Evolutionary conservation across 2,888 invertebrate species (phyloP).

Genomic region (Miltochrista miniata): DNA sequence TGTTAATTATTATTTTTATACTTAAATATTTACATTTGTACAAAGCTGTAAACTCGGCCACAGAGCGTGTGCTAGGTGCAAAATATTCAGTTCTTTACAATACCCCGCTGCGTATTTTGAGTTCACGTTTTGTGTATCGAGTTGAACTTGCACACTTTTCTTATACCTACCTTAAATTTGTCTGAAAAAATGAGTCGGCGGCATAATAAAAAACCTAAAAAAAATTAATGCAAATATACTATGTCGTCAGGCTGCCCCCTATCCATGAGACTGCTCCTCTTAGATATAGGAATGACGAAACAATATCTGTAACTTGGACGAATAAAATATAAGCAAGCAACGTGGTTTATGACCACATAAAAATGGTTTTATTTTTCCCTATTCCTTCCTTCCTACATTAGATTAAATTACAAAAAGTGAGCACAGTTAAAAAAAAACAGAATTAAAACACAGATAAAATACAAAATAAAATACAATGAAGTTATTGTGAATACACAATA

Average conservation of each 20-base stretch:
- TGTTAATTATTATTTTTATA: constrained; percentile 80
- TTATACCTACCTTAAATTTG: constrained; percentile 63
- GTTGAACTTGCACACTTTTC: constrained; percentile 81
- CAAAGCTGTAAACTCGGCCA: constrained; percentile 74
- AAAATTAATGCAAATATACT: constrained; percentile 53
- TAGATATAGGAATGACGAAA: constrained; percentile 71
- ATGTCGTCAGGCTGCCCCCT: constrained; percentile 68
- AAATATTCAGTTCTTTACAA: constrained; percentile 64
- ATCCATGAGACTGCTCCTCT: constrained; percentile 75
- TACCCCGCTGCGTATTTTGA: constrained; percentile 69
- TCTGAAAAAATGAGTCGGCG: constrained; percentile 63
- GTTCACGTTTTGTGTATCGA: constrained; percentile 74
- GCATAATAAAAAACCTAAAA: constrained; percentile 60
- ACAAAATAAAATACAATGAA: too few species aligned
- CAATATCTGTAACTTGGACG: constrained; percentile 68
- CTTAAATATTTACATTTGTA: constrained; percentile 71
- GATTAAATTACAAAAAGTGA: too few species aligned
- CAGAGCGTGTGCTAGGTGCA: constrained; percentile 70
- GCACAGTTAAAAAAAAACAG: too few species aligned
- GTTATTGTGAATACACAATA: too few species aligned
- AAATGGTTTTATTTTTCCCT: constrained; percentile 39
- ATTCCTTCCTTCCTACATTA: too few species aligned
- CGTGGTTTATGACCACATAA: constrained; percentile 67
- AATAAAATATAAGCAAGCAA: constrained; percentile 70
- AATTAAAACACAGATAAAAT: too few species aligned